Base-by-base conservation (phyloP, 2,797 vertebrate species). In the Acrossocheilus fasciatus region DNA sequence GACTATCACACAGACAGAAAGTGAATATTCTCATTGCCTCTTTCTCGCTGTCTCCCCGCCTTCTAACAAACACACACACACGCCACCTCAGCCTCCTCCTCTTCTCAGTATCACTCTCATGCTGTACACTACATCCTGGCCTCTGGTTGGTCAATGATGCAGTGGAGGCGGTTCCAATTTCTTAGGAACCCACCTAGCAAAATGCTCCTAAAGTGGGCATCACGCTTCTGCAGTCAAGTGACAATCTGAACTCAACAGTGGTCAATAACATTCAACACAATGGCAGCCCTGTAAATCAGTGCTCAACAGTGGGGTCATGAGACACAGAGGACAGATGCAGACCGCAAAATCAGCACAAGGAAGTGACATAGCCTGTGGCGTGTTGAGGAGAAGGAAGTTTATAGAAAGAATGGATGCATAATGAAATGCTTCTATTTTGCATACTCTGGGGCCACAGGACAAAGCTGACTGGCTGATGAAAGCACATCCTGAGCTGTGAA, bases 1-100 rank as follows among this genome's bases (percentile, higher is more conserved):
- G 95, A 96, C 95, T 93, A 92, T 94, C 92, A 94, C 91, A 95
- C 94, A 93, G 84, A 91, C 88, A 87, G 88, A 87, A 91, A 91
- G 89, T 89, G 91, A 90, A 92, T 89, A 93, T 91, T 89, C 82
- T 77, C 39, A 85, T 74, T 88, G 30, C 70, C 64, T 84, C 68
- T 69, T 69, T 76, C 75, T 70, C 7, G 26, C 57, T 62, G 83
- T 80, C 90, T 88, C 90, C 85, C 91, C 66, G 79, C 82, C 64
- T 59, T 76, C 75, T 20, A 30, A 26, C 52, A 39, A 54, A 83
- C 79, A 88, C 72, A 84, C 59, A 81, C 77, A 62, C 64, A 80
- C 76, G 78, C 82, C 36, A 86, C 26, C 82, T 78, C 54, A 75
- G 26, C 68, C 88, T 91, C 90, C 90, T 90, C 91, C 92, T 92